Evolutionary conservation across 2,888 invertebrate species (phyloP).

Genomic region (Melieria picta): DNA sequence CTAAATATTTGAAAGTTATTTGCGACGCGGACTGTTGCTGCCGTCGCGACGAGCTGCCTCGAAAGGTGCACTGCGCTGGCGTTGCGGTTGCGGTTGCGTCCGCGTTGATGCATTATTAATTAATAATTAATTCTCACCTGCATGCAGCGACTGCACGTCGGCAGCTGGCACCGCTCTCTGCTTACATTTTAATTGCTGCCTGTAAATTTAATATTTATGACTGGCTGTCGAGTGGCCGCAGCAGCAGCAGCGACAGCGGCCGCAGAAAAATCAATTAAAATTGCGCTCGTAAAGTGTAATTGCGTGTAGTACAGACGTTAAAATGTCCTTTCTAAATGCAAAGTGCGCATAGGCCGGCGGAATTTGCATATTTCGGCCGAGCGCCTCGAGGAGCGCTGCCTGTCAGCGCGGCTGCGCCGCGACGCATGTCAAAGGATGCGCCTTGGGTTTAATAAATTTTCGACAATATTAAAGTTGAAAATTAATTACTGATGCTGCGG

Average conservation of each 20-base stretch:
- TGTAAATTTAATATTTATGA: conserved; percentile 12
- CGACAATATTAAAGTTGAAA: too few species aligned
- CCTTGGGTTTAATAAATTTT: too few species aligned
- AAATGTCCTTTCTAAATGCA: background rate
- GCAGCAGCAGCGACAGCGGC: background rate
- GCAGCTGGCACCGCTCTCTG: background rate
- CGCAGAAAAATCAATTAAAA: conserved; percentile 29
- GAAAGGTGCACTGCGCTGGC: too few species aligned
- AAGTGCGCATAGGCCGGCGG: too few species aligned
- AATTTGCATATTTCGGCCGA: too few species aligned
- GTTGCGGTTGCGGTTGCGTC: background rate
- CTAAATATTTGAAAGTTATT: too few species aligned
- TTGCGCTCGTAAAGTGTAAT: conserved; percentile 26
- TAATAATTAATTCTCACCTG: conserved; percentile 33
- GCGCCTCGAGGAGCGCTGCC: too few species aligned
- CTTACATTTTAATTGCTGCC: conserved; percentile 3
- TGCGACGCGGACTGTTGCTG: too few species aligned
- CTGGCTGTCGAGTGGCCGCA: background rate
- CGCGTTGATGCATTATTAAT: conserved; percentile 14
- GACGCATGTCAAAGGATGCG: too few species aligned
- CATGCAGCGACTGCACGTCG: conserved; percentile 11
- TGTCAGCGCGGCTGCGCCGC: too few species aligned
- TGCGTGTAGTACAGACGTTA: conserved; percentile 16
- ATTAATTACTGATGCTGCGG: too few species aligned
- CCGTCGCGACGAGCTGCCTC: too few species aligned